phyloP scores from a whole-genome alignment of 2,113 vertebrate genomes.

The Bos taurus region DNA sequence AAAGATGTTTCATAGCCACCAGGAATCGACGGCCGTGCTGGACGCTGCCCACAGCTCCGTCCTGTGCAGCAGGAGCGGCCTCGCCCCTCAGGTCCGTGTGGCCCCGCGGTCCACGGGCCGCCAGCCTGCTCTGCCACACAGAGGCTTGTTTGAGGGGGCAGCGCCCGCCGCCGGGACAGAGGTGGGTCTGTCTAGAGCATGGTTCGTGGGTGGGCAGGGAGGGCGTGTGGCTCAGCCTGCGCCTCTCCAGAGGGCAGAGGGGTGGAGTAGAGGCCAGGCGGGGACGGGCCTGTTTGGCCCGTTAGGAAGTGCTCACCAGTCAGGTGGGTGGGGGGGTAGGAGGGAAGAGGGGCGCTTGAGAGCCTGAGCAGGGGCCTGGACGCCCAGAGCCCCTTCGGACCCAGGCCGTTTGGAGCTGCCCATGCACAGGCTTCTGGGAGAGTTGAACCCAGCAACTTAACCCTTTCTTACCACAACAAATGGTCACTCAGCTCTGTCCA shows the following conservation, averaged over 20 bases:
- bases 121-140: constrained; percentile 32
- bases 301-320: not conserved
- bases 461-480: not conserved
- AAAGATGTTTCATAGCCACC: constrained; percentile 71
- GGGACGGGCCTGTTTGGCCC: not conserved
- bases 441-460: constrained; percentile 14
- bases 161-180: constrained; percentile 29
- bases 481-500: constrained; percentile 14
- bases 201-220: not conserved
- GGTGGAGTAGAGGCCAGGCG: not conserved
- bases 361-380: constrained; percentile 6
- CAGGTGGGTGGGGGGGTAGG: not conserved
- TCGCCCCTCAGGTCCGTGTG: not conserved
- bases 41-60: constrained; percentile 71
- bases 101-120: constrained; percentile 54
- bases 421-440: not conserved
- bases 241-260: constrained; percentile 25
- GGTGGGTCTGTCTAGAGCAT: constrained; percentile 21
- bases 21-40: constrained; percentile 76
- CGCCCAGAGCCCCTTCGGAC: not conserved
- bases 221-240: not conserved
- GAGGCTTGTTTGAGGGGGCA: constrained; percentile 53
- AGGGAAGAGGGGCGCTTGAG: constrained; percentile 26
- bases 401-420: not conserved
- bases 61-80: not conserved